phyloP scores from a whole-genome alignment of 2,113 vertebrate species.

The Oryzias javanicus region DNA sequence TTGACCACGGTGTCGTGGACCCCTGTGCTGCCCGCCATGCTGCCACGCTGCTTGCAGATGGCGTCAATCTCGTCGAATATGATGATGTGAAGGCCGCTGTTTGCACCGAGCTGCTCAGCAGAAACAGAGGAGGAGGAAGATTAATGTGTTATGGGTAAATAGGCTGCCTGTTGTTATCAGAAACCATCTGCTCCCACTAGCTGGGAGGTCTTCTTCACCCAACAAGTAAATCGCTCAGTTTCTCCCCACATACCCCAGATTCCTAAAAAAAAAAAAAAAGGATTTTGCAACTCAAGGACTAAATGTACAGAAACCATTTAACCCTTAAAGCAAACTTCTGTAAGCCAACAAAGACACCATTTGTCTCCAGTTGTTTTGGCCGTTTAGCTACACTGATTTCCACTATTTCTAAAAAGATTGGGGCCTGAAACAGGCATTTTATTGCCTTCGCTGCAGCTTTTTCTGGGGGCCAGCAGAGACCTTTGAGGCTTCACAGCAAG shows the following conservation, averaged over 20 bases:
- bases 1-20: slow-evolving; percentile 97
- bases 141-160: slow-evolving; percentile 6
- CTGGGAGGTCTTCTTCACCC: slow-evolving; percentile 14
- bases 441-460: too few species aligned
- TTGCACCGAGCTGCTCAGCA: slow-evolving; percentile 84
- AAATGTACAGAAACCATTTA: too few species aligned
- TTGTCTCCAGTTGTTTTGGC: too few species aligned
- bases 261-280: too few species aligned
- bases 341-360: too few species aligned
- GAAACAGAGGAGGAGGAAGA: neutral
- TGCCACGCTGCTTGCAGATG: slow-evolving; percentile 97
- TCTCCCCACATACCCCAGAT: neutral
- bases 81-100: slow-evolving; percentile 97
- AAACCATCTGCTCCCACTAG: slow-evolving; percentile 1
- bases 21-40: slow-evolving; percentile 95
- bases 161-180: slow-evolving; percentile 7
- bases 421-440: too few species aligned
- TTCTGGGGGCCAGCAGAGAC: too few species aligned
- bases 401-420: too few species aligned
- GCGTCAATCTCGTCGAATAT: slow-evolving; percentile 98
- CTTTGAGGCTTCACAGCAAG: too few species aligned
- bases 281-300: too few species aligned
- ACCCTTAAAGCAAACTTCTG: too few species aligned
- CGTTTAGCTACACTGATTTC: too few species aligned
- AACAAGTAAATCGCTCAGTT: neutral